Evolutionary conservation across 1,140 invertebrate genomes (phyloP).

Genomic region (Cotesia glomerata): DNA sequence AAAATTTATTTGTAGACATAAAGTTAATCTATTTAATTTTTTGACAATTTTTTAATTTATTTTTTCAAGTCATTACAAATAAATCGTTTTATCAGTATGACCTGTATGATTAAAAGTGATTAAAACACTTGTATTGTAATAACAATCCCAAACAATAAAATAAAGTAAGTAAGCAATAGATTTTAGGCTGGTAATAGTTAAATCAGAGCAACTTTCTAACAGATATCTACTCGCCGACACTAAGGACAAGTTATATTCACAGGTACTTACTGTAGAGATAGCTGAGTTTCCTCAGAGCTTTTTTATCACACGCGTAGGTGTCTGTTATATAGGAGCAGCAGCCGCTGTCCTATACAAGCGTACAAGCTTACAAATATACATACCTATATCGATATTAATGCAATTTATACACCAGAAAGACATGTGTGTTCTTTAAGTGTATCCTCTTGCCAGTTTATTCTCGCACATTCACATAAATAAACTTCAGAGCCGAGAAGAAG

Average conservation of each 20-base stretch:
- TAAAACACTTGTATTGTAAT: too few relatives aligned
- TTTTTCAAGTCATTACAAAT: too few relatives aligned
- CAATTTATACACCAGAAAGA: background rate
- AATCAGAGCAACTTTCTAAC: background rate
- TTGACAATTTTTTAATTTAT: too few relatives aligned
- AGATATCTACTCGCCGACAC: background rate
- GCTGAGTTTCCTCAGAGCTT: constrained; percentile 2
- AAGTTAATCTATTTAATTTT: too few relatives aligned
- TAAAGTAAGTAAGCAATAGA: background rate
- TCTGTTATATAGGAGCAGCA: background rate
- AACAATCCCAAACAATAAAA: background rate
- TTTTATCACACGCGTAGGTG: constrained; percentile 27
- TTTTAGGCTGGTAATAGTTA: background rate
- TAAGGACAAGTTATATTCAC: constrained; percentile 1
- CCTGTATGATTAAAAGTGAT: too few relatives aligned
- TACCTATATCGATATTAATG: background rate
- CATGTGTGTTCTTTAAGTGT: background rate
- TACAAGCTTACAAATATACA: background rate
- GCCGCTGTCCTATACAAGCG: background rate
- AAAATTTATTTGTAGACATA: too few relatives aligned
- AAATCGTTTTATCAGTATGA: too few relatives aligned
- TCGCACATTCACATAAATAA: background rate
- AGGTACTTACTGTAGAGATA: constrained; percentile 22
- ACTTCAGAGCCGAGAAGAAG: background rate
- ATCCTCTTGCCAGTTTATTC: background rate